phyloP scores from a whole-genome alignment of 2,797 vertebrate genomes.

The Spinibarbus caldwelli region DNA sequence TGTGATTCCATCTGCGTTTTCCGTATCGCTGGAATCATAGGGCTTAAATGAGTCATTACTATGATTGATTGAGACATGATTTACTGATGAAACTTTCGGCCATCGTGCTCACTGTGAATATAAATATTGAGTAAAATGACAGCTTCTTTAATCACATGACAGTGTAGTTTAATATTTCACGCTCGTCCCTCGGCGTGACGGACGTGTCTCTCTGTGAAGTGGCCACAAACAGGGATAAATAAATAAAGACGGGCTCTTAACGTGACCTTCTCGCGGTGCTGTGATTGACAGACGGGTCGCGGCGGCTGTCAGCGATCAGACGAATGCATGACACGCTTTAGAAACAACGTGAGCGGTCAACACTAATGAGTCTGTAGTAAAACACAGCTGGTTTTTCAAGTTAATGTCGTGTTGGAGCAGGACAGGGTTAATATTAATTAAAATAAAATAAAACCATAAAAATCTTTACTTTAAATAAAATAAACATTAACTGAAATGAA shows the following conservation, averaged over 20 bases:
- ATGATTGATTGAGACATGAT: background rate
- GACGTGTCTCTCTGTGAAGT: conserved; percentile 49
- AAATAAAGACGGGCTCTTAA: conserved; percentile 58
- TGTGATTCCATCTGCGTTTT: background rate
- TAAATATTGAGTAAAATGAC: background rate
- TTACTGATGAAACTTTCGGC: too few species aligned
- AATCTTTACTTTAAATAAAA: too few species aligned
- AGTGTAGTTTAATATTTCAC: conserved; percentile 52
- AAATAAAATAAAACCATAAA: too few species aligned
- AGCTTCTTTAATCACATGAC: conserved; percentile 41
- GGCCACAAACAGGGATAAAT: conserved; percentile 57
- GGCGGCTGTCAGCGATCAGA: too few species aligned
- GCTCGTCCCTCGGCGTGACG: conserved; percentile 13
- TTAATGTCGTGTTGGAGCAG: too few species aligned
- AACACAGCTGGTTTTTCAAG: background rate
- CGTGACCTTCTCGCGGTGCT: conserved; percentile 63
- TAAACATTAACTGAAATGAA: too few species aligned
- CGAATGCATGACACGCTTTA: too few species aligned
- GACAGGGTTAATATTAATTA: too few species aligned
- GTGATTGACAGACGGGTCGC: conserved; percentile 64
- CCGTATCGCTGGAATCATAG: background rate
- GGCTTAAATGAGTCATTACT: background rate
- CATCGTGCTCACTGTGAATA: too few species aligned
- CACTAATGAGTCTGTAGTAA: background rate
- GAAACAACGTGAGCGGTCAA: background rate